Evolutionary conservation across 2,797 vertebrate species (phyloP), one percentile per base, ranked within the genome.

Genomic region (Eulemur rubriventer): DNA sequence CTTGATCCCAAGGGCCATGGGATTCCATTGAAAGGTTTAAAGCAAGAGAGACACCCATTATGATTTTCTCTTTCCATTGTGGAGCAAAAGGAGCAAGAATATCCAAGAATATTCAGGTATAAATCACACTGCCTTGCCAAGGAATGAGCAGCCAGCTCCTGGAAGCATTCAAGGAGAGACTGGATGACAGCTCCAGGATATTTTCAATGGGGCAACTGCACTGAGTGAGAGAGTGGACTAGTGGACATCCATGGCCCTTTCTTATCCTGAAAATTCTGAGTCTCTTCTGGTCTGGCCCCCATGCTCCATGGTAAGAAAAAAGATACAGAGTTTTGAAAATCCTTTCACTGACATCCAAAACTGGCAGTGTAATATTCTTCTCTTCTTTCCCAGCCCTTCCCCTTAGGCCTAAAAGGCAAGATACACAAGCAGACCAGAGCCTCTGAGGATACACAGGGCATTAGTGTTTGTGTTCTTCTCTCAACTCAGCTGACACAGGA

Each of bases 401-500:
- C 5, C 0, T 83, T 93, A 61, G 73, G 26, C 35, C 75, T 73
- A 84, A 52, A 91, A 94, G 43, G 33, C 18, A 94, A 24, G 16
- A 91, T 63, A 16, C 10, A 38, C 4, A 20, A 52, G 17, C 43
- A 81, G 46, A 79, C 22, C 1, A 0, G 3, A 89, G 65, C 22
- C 11, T 85, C 28, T 69, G 46, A 9, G 30, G 57, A 61, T 52
- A 73, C 28, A 79, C 4, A 52, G 22, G 65, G 33, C 80, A 63
- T 89, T 72, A 38, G 46, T 95, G 97, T 97, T 98, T 88, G 94
- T 96, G 82, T 91, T 97, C 67, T 95, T 97, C 91, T 84, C 65
- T 85, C 76, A 76, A 38, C 41, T 41, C 57, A 89, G 61, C 75
- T 91, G 95, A 97, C 90, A 91, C 26, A 93, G 91, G 73, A 83